These are phyloP conservation scores for Capreolus pygargus DNA, from an alignment of 2,113 vertebrate genomes.

Conservation along the genomic window DNA sequence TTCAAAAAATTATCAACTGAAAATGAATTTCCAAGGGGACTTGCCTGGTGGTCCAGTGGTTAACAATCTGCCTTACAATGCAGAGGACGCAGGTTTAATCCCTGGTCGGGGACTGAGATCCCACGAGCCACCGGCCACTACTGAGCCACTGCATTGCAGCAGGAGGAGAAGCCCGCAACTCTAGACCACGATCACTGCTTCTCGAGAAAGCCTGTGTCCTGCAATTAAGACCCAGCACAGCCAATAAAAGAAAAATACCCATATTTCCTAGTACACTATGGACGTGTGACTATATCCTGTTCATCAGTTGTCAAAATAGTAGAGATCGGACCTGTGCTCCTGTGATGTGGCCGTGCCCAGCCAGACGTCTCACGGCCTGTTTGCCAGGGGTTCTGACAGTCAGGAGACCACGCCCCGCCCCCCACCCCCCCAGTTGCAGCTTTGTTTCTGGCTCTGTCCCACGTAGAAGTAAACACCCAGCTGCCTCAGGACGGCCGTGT, in stretches of 20 bases:
- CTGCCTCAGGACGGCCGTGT: background rate
- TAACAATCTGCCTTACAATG: rapidly evolving
- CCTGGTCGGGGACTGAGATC: background rate
- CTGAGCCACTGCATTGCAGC: rapidly evolving
- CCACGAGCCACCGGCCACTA: rapidly evolving
- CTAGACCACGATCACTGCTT: rapidly evolving
- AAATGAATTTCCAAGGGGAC: background rate
- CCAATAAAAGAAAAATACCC: background rate
- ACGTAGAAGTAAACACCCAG: rapidly evolving
- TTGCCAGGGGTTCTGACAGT: background rate
- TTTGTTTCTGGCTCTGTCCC: background rate
- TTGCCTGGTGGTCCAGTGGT: background rate
- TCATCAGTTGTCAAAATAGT: rapidly evolving
- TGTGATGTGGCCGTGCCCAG: rapidly evolving
- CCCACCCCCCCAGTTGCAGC: rapidly evolving
- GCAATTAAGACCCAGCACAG: background rate
- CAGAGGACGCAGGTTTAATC: background rate
- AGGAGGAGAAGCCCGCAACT: background rate
- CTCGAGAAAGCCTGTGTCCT: background rate
- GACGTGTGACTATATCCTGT: rapidly evolving
- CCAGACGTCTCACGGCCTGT: rapidly evolving
- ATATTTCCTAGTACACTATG: rapidly evolving
- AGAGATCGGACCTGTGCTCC: background rate
- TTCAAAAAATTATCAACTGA: background rate
- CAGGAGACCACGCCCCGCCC: rapidly evolving